Percentiles rank a stretch among this genome's conserved stretches.
phyloP scores from a whole-genome alignment of 2,888 invertebrate species.

The Nymphalis c-album region DNA sequence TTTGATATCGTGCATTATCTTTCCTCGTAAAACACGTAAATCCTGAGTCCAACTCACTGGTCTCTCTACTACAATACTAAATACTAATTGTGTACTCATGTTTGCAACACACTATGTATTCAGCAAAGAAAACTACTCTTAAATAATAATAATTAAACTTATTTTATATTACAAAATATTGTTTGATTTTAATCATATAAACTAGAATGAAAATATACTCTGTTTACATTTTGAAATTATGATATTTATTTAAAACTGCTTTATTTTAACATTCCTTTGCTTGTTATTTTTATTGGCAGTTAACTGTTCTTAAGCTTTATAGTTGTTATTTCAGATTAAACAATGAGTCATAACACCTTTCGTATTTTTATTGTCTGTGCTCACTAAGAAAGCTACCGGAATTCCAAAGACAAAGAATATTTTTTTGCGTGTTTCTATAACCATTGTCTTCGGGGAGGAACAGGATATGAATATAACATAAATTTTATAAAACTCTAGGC shows the following conservation, averaged over 20 bases:
- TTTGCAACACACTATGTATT: too few relatives aligned
- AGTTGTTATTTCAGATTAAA: slow-evolving; percentile 16
- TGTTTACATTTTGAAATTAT: background rate
- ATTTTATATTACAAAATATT: background rate
- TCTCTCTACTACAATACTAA: too few relatives aligned
- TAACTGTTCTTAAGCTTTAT: slow-evolving; percentile 18
- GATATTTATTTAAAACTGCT: background rate
- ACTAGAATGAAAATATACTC: background rate
- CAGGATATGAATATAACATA: background rate
- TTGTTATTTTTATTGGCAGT: slow-evolving; percentile 6
- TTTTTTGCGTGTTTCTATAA: slow-evolving; percentile 21
- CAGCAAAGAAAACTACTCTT: too few relatives aligned
- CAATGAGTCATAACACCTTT: slow-evolving; percentile 32
- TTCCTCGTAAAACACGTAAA: too few relatives aligned
- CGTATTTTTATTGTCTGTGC: slow-evolving; percentile 28
- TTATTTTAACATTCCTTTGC: background rate
- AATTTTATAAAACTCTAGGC: background rate
- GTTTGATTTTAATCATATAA: background rate
- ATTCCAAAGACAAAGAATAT: slow-evolving; percentile 21
- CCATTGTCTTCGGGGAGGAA: slow-evolving; percentile 16
- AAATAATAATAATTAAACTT: too few relatives aligned
- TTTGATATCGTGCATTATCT: too few relatives aligned
- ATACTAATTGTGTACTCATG: too few relatives aligned
- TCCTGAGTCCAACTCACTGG: too few relatives aligned
- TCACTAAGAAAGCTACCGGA: slow-evolving; percentile 28